Evolutionary conservation across 2,888 invertebrate genomes (phyloP).

Genomic region (Antheraea yamamai): DNA sequence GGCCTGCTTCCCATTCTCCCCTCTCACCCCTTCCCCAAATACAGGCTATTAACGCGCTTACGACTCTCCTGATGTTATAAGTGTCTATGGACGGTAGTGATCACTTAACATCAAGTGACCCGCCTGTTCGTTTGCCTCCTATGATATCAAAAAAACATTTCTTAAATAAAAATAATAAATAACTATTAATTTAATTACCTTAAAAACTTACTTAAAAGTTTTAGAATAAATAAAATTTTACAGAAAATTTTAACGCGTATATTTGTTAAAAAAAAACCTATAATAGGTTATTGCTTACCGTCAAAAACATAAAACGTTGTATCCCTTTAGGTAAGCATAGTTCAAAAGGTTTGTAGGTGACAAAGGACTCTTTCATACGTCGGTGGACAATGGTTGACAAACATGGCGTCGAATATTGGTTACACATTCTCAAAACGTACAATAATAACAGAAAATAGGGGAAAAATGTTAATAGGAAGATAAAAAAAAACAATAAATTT

Average conservation of each 20-base stretch:
- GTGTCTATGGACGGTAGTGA: too few species aligned
- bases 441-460: neutral
- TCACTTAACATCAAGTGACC: too few species aligned
- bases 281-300: neutral
- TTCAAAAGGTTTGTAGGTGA: conserved; percentile 32
- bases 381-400: conserved; percentile 33
- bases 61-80: too few species aligned
- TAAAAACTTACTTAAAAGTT: neutral
- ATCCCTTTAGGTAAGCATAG: conserved; percentile 15
- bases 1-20: too few species aligned
- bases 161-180: neutral
- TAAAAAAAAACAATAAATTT: neutral
- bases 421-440: neutral
- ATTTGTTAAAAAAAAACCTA: neutral
- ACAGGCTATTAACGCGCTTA: too few species aligned
- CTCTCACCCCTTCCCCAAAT: too few species aligned
- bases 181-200: neutral
- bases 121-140: too few species aligned
- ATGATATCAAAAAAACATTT: neutral
- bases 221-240: too few species aligned
- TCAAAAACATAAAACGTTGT: conserved; percentile 1
- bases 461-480: neutral
- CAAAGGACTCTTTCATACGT: conserved; percentile 39
- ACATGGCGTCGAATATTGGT: neutral
- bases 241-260: neutral